Base-by-base conservation (phyloP, 1,140 invertebrate genomes). In the Zaprionus gabonicus region DNA sequence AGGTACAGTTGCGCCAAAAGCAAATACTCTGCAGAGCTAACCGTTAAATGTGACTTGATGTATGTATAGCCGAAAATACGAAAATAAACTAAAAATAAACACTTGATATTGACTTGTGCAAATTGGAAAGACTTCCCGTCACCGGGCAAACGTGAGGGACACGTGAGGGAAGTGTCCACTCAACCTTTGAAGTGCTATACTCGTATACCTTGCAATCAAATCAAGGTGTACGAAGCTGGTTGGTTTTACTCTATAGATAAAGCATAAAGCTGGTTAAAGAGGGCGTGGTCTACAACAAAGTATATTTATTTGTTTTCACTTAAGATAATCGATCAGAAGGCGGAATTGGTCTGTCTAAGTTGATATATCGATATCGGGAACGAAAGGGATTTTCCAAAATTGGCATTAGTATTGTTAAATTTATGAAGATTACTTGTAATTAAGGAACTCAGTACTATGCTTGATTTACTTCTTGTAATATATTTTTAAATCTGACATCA, bases 21-120 rank as follows among this genome's bases (percentile, higher is more conserved):
- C n/a, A 60, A 80, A 62, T 31, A 63, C 57, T 69, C 57, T 51
- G 55, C 56, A 72, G 66, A 82, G 73, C 70, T 80, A 77, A 90
- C 46, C 71, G 76, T 76, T 88, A 76, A 81, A 88, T 79, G 81
- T 88, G 74, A 88, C 64, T 87, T 75, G 44, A 87, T 87, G 83
- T 86, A 87, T 82, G 83, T 87, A 87, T 77, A 87, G 83, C 69
- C 60, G 58, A 34, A 51, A 49, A 71, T 46, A 64, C 28, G 13
- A 44, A 59, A 69, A 46, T 31, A 57, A 59, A 69, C 36, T 76
- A 78, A 76, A 53, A 82, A 87, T 84, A 85, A 86, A 86, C 31
- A 76, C 68, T 87, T 82, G 64, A 82, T 76, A 73, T 76, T 76
- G 86, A 73, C 74, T 80, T 86, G 82, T 87, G 68, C 69, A 46